These are phyloP conservation scores for Petroica traversi DNA, from an alignment of 2,113 vertebrate species.

Conservation along the genomic window DNA sequence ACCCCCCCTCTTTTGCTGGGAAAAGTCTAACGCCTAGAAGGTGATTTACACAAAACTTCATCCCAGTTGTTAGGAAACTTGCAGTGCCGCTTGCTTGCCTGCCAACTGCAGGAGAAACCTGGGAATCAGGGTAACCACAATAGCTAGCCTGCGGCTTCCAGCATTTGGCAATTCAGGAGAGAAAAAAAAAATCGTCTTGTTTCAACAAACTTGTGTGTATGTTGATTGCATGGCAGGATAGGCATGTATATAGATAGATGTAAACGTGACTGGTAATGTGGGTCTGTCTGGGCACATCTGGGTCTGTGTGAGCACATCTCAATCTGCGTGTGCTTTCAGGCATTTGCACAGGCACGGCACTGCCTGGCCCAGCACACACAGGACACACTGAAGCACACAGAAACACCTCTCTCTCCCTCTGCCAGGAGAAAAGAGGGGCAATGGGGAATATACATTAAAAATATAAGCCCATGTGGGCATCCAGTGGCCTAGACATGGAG, in stretches of 20 bases:
- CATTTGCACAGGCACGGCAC: neutral
- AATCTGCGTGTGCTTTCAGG: neutral
- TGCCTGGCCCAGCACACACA: neutral
- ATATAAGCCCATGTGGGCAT: neutral
- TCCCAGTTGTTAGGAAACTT: slow-evolving; percentile 36
- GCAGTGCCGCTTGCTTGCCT: neutral
- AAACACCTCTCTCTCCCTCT: neutral
- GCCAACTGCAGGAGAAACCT: slow-evolving; percentile 27
- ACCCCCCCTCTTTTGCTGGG: slow-evolving; percentile 43
- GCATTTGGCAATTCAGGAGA: neutral
- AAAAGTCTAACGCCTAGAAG: slow-evolving; percentile 66
- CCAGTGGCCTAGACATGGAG: neutral
- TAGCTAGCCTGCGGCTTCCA: slow-evolving; percentile 4
- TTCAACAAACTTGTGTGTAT: neutral
- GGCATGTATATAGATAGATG: neutral
- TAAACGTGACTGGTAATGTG: neutral
- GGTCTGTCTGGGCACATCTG: neutral
- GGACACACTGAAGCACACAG: neutral
- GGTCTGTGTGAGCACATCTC: neutral
- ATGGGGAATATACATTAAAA: neutral
- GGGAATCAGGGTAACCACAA: slow-evolving; percentile 35
- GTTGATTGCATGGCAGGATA: neutral
- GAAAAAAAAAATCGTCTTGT: neutral
- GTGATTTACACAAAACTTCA: slow-evolving; percentile 45
- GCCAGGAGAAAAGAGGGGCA: neutral